Base-by-base conservation (phyloP, 1,140 invertebrate species). In the Euwallacea fornicatus region DNA sequence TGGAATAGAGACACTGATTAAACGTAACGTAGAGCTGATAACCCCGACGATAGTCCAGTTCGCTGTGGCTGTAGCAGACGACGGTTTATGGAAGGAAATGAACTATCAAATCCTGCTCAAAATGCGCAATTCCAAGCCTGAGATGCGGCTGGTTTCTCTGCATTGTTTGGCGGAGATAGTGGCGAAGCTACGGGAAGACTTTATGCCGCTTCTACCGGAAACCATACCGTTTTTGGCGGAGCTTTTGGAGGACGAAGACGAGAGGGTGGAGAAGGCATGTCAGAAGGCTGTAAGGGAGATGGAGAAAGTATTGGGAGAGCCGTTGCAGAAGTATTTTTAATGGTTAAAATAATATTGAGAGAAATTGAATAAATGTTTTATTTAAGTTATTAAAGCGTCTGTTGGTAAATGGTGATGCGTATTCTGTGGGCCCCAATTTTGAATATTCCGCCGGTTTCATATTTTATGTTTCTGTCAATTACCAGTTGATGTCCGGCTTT, bases 51-150 rank as follows among this genome's bases (percentile, higher is more conserved):
- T 97, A 60, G 88, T 90, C 9, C 88, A 93, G 71, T 90, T 97
- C 73, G 90, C 91, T 10, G 87, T 90, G n/a, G 90, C 92, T 0
- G 87, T 88, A 11, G 88, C 87, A 7, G 95, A 97, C 77, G 94
- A 97, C 79, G 87, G 90, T 0, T 78, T 94, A 3, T 96, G 95
- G 89, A 96, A 96, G 79, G 87, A 91, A 75, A 82, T 97, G 3
- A 94, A 96, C 78, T 94, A 95, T 81, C 93, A 96, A 82, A 88
- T 96, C 62, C 82, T 97, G 13, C 83, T 97, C 54, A 97, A 97
- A 83, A 94, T 93, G 0, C 87, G 93, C 73, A 89, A 93, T 76
- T 85, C 87, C 74, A 87, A 88, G 62, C 83, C 90, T 0, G 84
- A 86, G 72, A 86, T 89, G 61, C 83, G 86, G 80, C 84, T 89